These are phyloP conservation scores for Ornithorhynchus anatinus DNA, from an alignment of 2,113 vertebrate genomes.

Conservation along the genomic window DNA sequence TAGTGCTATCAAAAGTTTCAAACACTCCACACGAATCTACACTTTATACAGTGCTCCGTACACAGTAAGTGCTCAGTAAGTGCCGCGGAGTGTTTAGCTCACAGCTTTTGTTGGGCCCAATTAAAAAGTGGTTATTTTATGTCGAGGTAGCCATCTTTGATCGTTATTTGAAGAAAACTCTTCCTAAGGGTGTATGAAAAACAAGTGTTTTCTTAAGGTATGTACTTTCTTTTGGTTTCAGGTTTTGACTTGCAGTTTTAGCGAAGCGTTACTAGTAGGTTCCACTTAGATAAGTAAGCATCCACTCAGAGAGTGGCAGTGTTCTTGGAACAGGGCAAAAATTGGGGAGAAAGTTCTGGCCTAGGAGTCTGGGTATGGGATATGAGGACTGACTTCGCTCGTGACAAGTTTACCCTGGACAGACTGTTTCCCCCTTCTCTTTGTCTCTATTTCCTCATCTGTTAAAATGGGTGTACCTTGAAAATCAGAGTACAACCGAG, in stretches of 20 bases:
- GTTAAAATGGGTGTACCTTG: background rate
- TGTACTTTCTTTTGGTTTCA: background rate
- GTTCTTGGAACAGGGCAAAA: background rate
- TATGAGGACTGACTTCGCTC: background rate
- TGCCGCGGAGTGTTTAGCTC: no score
- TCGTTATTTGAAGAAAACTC: no score
- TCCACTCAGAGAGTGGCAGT: background rate
- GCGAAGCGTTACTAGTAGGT: background rate
- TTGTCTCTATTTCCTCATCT: background rate
- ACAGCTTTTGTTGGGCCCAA: no score
- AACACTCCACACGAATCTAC: no score
- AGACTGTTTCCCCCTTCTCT: constrained; percentile 18
- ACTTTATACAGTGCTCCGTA: no score
- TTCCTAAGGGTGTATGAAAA: background rate
- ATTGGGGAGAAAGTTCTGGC: background rate
- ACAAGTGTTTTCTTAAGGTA: background rate
- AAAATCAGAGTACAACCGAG: no score
- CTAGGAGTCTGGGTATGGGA: no score
- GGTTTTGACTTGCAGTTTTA: background rate
- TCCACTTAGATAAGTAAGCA: background rate
- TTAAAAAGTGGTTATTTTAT: no score
- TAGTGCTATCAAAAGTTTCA: no score
- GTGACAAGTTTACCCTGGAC: constrained; percentile 20
- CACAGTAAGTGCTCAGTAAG: no score
- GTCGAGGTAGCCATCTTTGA: no score